Evolutionary conservation across 2,888 invertebrate species (phyloP).

Genomic region (Diaperis boleti): DNA sequence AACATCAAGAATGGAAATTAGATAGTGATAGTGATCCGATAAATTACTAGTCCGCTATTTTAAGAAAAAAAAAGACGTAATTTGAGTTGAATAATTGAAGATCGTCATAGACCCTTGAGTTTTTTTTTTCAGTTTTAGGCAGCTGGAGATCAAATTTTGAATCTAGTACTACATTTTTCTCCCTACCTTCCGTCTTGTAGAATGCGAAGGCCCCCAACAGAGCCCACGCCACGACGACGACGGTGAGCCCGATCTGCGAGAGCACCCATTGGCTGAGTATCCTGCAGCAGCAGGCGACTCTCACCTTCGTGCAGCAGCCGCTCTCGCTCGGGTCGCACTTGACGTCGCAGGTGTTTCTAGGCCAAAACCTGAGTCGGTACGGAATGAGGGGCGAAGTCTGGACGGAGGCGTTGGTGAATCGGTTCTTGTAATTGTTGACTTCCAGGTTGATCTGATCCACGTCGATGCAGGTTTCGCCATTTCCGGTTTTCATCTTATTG

Average conservation of each 20-base stretch:
- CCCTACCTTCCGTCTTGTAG: slow-evolving; percentile 72
- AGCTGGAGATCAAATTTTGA: too few relatives aligned
- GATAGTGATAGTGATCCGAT: too few relatives aligned
- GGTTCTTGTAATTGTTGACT: slow-evolving; percentile 56
- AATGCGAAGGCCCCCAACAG: slow-evolving; percentile 74
- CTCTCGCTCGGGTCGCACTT: slow-evolving; percentile 61
- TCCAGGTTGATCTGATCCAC: slow-evolving; percentile 62
- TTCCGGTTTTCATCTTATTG: slow-evolving; percentile 57
- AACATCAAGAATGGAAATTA: too few relatives aligned
- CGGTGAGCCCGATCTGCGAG: slow-evolving; percentile 72
- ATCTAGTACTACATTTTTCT: not conserved
- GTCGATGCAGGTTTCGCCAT: slow-evolving; percentile 58
- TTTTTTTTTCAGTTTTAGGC: too few relatives aligned
- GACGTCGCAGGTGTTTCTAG: slow-evolving; percentile 61
- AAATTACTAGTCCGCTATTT: too few relatives aligned
- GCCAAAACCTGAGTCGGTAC: slow-evolving; percentile 72
- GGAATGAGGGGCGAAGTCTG: slow-evolving; percentile 68
- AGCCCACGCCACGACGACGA: slow-evolving; percentile 74
- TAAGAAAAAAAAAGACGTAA: too few relatives aligned
- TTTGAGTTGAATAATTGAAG: too few relatives aligned
- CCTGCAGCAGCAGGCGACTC: slow-evolving; percentile 63
- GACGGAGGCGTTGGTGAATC: slow-evolving; percentile 61
- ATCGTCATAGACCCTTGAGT: too few relatives aligned
- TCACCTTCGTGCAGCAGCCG: slow-evolving; percentile 54
- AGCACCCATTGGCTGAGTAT: slow-evolving; percentile 68